Conservation (phyloP, 2,888 invertebrate species). For the Euphydryas editha region DNA sequence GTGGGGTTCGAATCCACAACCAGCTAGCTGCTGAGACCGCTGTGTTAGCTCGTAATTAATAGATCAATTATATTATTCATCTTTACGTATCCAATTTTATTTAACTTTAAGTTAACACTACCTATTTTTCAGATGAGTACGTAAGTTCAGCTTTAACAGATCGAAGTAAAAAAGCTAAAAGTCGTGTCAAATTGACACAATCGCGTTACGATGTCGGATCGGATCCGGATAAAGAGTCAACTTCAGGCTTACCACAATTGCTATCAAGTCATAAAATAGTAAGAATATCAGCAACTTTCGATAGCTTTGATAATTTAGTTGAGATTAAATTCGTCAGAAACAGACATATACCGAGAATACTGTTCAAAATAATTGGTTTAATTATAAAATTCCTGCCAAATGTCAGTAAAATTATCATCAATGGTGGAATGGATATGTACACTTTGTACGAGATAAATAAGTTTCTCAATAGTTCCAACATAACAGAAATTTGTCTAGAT, state of each 20-base stretch:
- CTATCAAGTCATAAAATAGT: slow-evolving; percentile 27
- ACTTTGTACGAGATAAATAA: slow-evolving; percentile 57
- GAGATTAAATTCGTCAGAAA: slow-evolving; percentile 56
- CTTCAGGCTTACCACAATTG: slow-evolving; percentile 10
- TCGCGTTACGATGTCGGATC: slow-evolving; percentile 40
- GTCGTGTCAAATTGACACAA: slow-evolving; percentile 37
- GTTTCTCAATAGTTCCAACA: slow-evolving; percentile 49
- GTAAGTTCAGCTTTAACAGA: slow-evolving; percentile 42
- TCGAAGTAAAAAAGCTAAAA: slow-evolving; percentile 47
- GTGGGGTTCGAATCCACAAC: too few relatives aligned
- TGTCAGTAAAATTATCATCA: slow-evolving; percentile 52
- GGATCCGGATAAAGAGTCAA: slow-evolving; percentile 36
- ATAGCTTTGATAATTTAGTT: slow-evolving; percentile 49
- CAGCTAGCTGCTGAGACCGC: too few relatives aligned
- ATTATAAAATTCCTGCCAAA: slow-evolving; percentile 51
- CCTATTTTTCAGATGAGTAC: slow-evolving; percentile 51
- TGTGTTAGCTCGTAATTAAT: too few relatives aligned
- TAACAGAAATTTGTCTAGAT: slow-evolving; percentile 64
- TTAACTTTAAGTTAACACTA: background rate
- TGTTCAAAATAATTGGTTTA: slow-evolving; percentile 56
- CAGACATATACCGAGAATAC: slow-evolving; percentile 48
- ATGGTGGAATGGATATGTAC: slow-evolving; percentile 49
- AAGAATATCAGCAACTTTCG: slow-evolving; percentile 50
- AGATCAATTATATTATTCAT: too few relatives aligned
- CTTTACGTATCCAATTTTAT: too few relatives aligned